Conservation (phyloP, 2,797 vertebrate species). For the Cuculus canorus region DNA sequence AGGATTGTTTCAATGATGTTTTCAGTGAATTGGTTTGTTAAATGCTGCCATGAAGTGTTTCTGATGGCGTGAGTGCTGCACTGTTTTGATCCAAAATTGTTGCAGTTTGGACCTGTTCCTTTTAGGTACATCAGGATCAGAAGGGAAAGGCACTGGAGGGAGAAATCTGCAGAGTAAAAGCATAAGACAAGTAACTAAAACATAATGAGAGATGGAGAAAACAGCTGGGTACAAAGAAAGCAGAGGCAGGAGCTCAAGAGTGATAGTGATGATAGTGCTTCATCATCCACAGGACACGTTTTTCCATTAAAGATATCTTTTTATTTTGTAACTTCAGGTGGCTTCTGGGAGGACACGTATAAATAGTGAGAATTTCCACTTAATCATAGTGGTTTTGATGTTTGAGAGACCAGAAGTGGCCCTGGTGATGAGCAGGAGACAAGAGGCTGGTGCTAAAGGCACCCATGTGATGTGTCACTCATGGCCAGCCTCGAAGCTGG, state of each 20-base stretch:
- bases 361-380: background rate
- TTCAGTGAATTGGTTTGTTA: background rate
- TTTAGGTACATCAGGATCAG: background rate
- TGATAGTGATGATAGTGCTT: background rate
- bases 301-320: background rate
- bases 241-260: background rate
- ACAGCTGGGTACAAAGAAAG: background rate
- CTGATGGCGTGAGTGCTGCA: background rate
- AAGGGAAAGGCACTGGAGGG: background rate
- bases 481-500: background rate
- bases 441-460: background rate
- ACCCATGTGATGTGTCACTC: background rate
- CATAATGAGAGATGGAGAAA: background rate
- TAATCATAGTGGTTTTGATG: background rate
- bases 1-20: background rate
- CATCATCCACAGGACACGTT: too few species aligned
- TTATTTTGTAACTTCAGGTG: background rate
- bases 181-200: background rate
- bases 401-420: background rate
- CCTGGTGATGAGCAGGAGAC: background rate
- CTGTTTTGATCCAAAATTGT: background rate
- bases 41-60: background rate
- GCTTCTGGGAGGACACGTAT: background rate
- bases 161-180: background rate
- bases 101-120: background rate